Base-by-base conservation (phyloP, 2,113 vertebrate genomes). In the Myotis davidii region DNA sequence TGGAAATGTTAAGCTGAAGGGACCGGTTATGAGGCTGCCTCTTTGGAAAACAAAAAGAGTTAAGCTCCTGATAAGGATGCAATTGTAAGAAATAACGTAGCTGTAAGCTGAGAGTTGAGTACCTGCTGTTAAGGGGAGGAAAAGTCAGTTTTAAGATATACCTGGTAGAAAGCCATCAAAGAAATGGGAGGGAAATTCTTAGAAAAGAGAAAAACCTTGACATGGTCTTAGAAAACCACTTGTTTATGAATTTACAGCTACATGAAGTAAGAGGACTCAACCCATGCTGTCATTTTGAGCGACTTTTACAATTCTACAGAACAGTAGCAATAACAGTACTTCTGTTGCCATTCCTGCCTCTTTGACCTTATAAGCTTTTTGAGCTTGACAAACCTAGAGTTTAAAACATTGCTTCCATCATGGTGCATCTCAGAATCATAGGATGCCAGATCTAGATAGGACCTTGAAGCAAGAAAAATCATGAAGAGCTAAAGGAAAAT, bases 321-420 rank as follows among this genome's bases (percentile, higher is more conserved):
- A 64, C 27, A 52, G 67, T 10, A 52, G 42, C 25, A 42, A 32
- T 54, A 42, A n/a, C 45, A 69, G 23, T 8, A 54, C 18, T 78
- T 83, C 25, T 56, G 67, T 20, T 69, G 37, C 79, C 45, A 76
- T 61, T 0, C 5, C 16, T 2, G 1, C 72, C 56, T 39, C 85
- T 89, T 69, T 20, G 59, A 76, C 34, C 45, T 76, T 77, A 25
- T 32, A 34, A 95, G 52, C 64, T 52, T 85, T 94, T 61, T 72
- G 50, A 76, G 17, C 91, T 84, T 88, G 74, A 89, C 59, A 90
- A 95, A 78, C 78, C 50, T 39, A n/a, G 85, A 85, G 56, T 90
- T 95, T 93, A 90, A 92, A 96, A 95, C 83, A 37, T 54, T 45
- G 69, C 34, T 94, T 91, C 95, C 95, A 78, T 70, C 27, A 9